A percentile compares a stretch with the other conserved stretches of the same genome.
Conservation (phyloP, 2,888 invertebrate species). For the Polylopha cassiicola region DNA sequence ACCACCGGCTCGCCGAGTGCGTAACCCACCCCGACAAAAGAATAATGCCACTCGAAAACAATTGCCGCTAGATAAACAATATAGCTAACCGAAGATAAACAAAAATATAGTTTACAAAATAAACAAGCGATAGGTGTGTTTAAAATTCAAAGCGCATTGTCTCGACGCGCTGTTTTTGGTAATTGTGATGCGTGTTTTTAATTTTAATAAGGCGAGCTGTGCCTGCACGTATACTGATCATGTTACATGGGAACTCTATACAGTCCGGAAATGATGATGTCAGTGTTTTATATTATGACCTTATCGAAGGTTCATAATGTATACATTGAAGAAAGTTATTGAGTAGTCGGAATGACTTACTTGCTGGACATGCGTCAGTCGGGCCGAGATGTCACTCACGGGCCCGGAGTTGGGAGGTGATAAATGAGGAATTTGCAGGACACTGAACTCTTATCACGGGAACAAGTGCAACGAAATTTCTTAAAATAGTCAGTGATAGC, state of each 20-base stretch:
- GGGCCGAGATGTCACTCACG: too few relatives aligned
- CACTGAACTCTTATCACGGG: too few relatives aligned
- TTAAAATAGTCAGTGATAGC: background rate
- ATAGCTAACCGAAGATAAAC: conserved; percentile 1
- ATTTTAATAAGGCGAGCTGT: background rate
- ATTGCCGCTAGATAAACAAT: conserved; percentile 21
- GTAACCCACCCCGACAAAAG: conserved; percentile 45
- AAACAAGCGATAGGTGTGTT: conserved; percentile 1
- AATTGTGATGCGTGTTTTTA: conserved; percentile 1
- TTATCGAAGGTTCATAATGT: too few relatives aligned
- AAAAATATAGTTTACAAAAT: conserved; percentile 21
- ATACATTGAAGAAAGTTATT: too few relatives aligned
- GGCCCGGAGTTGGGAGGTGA: background rate
- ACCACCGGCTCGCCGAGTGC: conserved; percentile 21
- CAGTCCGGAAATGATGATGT: too few relatives aligned
- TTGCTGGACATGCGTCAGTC: too few relatives aligned
- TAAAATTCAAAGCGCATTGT: conserved; percentile 2
- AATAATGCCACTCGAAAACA: conserved; percentile 34
- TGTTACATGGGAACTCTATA: too few relatives aligned
- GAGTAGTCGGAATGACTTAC: too few relatives aligned
- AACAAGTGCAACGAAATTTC: background rate
- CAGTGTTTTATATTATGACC: too few relatives aligned
- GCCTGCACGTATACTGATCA: background rate
- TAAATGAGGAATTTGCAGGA: background rate
- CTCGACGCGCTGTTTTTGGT: conserved; percentile 1